These are phyloP conservation scores for Rotaria magnacalcarata DNA, from an alignment of 2,888 invertebrate species.

Conservation along the genomic window DNA sequence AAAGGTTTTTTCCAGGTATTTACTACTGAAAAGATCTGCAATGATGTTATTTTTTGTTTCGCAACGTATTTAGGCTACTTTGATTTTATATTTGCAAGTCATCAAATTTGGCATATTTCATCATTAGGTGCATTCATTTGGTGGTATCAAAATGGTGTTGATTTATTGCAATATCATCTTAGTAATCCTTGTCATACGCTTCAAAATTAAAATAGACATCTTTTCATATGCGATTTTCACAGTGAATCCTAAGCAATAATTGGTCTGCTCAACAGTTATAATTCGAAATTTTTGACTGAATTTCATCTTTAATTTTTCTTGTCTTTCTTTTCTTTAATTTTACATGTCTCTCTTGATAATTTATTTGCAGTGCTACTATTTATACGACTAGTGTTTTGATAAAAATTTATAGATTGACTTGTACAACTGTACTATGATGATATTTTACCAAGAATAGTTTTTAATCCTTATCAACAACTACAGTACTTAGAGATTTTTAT, in stretches of 20 bases:
- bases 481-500: too few relatives aligned
- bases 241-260: neutral
- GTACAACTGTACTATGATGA: too few relatives aligned
- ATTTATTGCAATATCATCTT: neutral
- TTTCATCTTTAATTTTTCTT: neutral
- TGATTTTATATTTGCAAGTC: neutral
- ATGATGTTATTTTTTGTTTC: too few relatives aligned
- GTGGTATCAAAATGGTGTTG: constrained; percentile 13
- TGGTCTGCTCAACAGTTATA: neutral
- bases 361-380: too few relatives aligned
- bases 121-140: neutral
- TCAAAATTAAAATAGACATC: neutral
- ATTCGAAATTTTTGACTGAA: neutral
- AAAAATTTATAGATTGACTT: too few relatives aligned
- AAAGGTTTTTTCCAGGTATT: constrained; percentile 68
- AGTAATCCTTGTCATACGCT: neutral
- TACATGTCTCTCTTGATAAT: too few relatives aligned
- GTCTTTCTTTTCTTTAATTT: neutral
- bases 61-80: neutral
- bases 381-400: too few relatives aligned
- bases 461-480: too few relatives aligned
- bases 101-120: constrained; percentile 6
- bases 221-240: neutral
- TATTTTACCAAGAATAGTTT: too few relatives aligned
- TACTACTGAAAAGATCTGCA: too few relatives aligned